These are phyloP conservation scores for Eunapius fragilis DNA, from an alignment of 37 sponge, comb jelly and placozoan genomes.

Conservation along the genomic window DNA sequence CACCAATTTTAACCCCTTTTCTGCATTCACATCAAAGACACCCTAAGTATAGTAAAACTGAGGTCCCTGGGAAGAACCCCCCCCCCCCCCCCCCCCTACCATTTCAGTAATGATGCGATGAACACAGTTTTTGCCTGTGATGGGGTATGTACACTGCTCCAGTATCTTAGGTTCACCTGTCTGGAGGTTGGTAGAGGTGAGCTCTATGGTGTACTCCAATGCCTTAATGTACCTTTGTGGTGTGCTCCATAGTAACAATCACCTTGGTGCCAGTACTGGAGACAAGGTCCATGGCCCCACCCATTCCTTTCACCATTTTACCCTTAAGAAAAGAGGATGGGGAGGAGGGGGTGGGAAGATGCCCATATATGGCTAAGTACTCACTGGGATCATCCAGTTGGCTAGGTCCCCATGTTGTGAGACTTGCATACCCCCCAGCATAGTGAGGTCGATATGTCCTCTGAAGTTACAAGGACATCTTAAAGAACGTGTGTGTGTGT, in stretches of 20 bases:
- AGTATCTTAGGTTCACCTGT: slow-evolving; percentile 90
- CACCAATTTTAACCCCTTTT: slow-evolving; percentile 58
- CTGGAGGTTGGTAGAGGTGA: too few species aligned
- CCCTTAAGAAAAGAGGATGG: slow-evolving; percentile 20
- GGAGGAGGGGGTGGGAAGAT: too few species aligned
- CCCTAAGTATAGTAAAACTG: slow-evolving; percentile 14
- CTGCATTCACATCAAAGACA: slow-evolving; percentile 74
- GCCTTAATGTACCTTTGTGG: slow-evolving; percentile 58
- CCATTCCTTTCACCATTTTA: slow-evolving; percentile 98
- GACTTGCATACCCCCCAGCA: slow-evolving; percentile 96
- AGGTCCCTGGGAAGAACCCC: not conserved
- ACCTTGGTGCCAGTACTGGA: slow-evolving; percentile 74
- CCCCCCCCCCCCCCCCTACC: slow-evolving; percentile 60
- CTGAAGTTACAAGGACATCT: slow-evolving; percentile 28
- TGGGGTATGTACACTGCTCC: slow-evolving; percentile 86
- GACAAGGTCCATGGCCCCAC: slow-evolving; percentile 98
- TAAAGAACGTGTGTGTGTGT: too few species aligned
- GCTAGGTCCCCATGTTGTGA: slow-evolving; percentile 92
- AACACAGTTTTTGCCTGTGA: slow-evolving; percentile 92
- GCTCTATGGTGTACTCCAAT: too few species aligned
- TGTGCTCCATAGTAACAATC: slow-evolving; percentile 97
- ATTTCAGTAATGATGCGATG: slow-evolving; percentile 92
- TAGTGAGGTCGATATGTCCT: slow-evolving; percentile 92
- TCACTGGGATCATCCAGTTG: slow-evolving; percentile 97
- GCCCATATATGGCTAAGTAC: not conserved